Percentiles rank a stretch among this genome's conserved stretches.
phyloP scores from a whole-genome alignment of 2,888 invertebrate species.

The Troides oblongomaculatus region DNA sequence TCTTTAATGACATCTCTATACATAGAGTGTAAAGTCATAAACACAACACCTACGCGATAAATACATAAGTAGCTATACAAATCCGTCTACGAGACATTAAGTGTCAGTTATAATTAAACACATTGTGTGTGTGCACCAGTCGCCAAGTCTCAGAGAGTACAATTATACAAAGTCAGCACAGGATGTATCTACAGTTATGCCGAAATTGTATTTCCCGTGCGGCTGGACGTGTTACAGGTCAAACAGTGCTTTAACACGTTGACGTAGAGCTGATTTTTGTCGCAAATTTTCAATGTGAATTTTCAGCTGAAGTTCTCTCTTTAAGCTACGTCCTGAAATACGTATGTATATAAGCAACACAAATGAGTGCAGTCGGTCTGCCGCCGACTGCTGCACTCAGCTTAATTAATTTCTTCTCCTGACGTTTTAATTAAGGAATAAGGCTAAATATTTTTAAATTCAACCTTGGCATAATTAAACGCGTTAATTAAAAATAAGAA shows the following conservation, averaged over 20 bases:
- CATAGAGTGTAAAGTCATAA: constrained; percentile 14
- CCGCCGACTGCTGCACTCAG: constrained; percentile 55
- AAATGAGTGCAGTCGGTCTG: constrained; percentile 59
- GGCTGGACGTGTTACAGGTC: constrained; percentile 32
- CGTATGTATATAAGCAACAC: constrained; percentile 57
- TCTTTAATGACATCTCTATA: constrained; percentile 11
- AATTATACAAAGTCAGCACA: constrained; percentile 68
- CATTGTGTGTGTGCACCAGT: constrained; percentile 46
- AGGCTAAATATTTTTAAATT: constrained; percentile 20
- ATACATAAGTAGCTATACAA: constrained; percentile 9
- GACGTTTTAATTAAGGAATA: constrained; percentile 63
- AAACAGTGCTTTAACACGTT: constrained; percentile 40
- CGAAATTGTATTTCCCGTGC: constrained; percentile 46
- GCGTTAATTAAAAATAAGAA: not conserved
- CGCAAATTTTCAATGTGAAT: constrained; percentile 17
- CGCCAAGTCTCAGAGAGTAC: constrained; percentile 51
- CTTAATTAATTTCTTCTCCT: constrained; percentile 60
- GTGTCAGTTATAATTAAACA: constrained; percentile 54
- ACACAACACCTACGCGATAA: constrained; percentile 3
- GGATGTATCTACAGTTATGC: constrained; percentile 43
- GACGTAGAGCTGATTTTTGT: constrained; percentile 41
- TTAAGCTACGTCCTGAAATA: constrained; percentile 61
- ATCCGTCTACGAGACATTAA: constrained; percentile 31
- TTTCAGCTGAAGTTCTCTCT: constrained; percentile 62
- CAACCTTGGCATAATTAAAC: not conserved